Evolutionary conservation across 2,888 invertebrate genomes (phyloP).

Genomic region (Heliconius ethilla): DNA sequence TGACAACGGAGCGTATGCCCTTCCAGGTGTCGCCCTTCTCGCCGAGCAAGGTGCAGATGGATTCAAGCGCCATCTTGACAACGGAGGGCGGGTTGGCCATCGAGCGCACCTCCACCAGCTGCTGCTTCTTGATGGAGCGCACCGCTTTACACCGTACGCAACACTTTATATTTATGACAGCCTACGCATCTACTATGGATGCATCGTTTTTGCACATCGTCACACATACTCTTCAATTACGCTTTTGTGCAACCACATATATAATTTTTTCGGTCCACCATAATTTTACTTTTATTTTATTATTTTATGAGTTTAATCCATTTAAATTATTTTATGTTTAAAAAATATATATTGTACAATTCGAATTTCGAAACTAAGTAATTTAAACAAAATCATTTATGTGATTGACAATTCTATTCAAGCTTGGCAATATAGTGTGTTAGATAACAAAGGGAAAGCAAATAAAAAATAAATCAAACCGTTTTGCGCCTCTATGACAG

Average conservation of each 20-base stretch:
- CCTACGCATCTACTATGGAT: constrained; percentile 11
- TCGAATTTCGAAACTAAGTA: no score
- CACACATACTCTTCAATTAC: constrained; percentile 6
- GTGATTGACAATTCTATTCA: constrained; percentile 12
- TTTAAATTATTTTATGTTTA: not conserved
- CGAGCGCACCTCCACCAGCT: constrained; percentile 95
- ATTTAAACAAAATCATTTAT: constrained; percentile 4
- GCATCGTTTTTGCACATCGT: constrained; percentile 7
- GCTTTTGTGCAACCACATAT: constrained; percentile 5
- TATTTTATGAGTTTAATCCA: not conserved
- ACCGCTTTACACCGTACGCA: constrained; percentile 84
- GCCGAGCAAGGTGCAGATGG: constrained; percentile 95
- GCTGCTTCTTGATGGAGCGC: constrained; percentile 97
- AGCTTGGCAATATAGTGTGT: constrained; percentile 22
- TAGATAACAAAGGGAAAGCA: constrained; percentile 28
- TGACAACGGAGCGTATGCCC: constrained; percentile 93
- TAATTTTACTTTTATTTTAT: not conserved
- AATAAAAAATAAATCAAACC: constrained; percentile 81
- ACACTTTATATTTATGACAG: not conserved
- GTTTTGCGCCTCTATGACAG: constrained; percentile 98
- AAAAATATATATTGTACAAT: not conserved
- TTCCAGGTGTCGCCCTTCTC: constrained; percentile 97
- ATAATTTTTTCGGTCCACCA: not conserved
- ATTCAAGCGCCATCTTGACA: constrained; percentile 96
- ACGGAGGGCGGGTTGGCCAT: constrained; percentile 97